Base-by-base conservation (phyloP, 2,113 vertebrate species). In the Sardina pilchardus region DNA sequence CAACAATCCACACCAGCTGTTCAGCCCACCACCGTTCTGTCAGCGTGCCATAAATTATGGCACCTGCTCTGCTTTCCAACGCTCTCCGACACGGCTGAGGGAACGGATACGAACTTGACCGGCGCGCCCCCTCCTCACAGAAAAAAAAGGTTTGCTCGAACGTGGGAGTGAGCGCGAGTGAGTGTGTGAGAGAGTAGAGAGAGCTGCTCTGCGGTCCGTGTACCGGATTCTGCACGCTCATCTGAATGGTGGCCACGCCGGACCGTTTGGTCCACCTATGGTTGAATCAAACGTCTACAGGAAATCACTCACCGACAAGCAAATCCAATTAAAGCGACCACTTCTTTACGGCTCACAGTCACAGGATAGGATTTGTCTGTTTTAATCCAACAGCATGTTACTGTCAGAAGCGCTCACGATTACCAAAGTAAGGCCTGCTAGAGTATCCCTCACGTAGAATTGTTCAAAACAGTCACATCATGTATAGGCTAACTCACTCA, bases 21-120 rank as follows among this genome's bases (percentile, higher is more conserved):
- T 78, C 3, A 36, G 34, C 71, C 71, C 71, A 78, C 71, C 71
- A 36, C 26, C 12, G 34, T 78, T 17, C 71, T 78, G 71, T 67
- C 75, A 56, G 48, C 86, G 67, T 84, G 43, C 21, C 63, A 34
- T 24, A 56, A 63, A 87, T 80, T 82, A 24, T 63, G 14, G 34
- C 36, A 48, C 30, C 8, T 53, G 87, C 84, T 81, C 82, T 10
- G 75, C 14, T 78, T 39, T 78, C 30, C 8, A 78, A 34, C 39
- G 34, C 48, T 67, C 48, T 30, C 86, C 87, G 39, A 19, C n/a
- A 39, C 17, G 43, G 26, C 5, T 71, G 36, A 83, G 26, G 3
- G 63, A 34, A 4, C n/a, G 26, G 30, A 36, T 78, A 14, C 71
- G 71, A 36, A 78, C 34, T 78, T 78, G 34, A 78, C 71, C 71